Conservation (phyloP, 2,113 vertebrate species). For the Ctenomys sociabilis region DNA sequence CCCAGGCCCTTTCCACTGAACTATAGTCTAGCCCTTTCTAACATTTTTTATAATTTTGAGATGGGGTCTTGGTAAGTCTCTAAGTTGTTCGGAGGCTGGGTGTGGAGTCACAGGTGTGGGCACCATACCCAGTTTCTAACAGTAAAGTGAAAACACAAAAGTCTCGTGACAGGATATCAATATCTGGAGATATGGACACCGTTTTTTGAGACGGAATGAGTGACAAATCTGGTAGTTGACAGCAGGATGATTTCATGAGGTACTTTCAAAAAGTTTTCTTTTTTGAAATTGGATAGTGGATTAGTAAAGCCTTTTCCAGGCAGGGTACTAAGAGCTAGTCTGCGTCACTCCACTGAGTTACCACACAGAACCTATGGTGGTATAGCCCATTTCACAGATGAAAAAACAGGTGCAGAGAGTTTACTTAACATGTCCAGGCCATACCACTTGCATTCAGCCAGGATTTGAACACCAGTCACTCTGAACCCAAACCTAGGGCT, state of each 20-base stretch:
- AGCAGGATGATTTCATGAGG: neutral
- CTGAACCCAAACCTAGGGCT: neutral
- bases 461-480: neutral
- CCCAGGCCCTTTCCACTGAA: neutral
- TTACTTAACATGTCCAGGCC: neutral
- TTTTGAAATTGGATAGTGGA: neutral
- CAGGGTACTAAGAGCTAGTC: neutral
- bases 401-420: constrained; percentile 20
- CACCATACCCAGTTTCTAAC: neutral
- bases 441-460: neutral
- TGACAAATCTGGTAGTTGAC: neutral
- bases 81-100: neutral
- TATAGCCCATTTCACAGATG: neutral
- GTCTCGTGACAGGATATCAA: neutral
- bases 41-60: neutral
- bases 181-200: neutral
- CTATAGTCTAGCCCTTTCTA: neutral
- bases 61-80: neutral
- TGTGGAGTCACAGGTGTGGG: neutral
- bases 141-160: neutral
- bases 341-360: neutral
- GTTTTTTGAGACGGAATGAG: neutral
- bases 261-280: constrained; percentile 24
- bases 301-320: neutral
- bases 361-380: neutral